Percentiles rank a stretch among this genome's conserved stretches.
Conservation (phyloP, 1,140 invertebrate genomes). For the Riptortus pedestris region DNA sequence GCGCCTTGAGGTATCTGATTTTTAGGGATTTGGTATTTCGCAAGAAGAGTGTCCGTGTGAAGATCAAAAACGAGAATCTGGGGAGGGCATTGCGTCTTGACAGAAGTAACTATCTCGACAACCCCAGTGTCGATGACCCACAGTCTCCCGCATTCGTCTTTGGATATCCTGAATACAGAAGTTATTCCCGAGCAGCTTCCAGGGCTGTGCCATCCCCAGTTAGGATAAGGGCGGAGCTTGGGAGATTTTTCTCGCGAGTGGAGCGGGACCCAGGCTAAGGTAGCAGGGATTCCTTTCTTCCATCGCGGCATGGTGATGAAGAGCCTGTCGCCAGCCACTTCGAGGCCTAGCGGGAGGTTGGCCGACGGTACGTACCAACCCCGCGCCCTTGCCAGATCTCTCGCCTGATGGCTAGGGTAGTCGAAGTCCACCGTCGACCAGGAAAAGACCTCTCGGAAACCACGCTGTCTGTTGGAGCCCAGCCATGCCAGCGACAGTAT, state of each 20-base stretch:
- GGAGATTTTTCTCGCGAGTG: conserved; percentile 44
- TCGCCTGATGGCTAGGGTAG: conserved; percentile 27
- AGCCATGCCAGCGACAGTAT: conserved; percentile 23
- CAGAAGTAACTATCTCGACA: conserved; percentile 54
- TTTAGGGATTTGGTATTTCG: conserved; percentile 50
- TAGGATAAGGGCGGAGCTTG: conserved; percentile 55
- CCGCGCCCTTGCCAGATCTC: conserved; percentile 36
- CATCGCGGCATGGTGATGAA: conserved; percentile 54
- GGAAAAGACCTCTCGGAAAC: conserved; percentile 29
- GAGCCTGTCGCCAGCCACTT: conserved; percentile 51
- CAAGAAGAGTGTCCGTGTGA: conserved; percentile 48
- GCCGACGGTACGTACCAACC: conserved; percentile 54
- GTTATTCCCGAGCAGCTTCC: conserved; percentile 52
- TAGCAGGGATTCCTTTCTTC: conserved; percentile 66
- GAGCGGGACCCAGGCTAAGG: conserved; percentile 40
- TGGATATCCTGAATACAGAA: conserved; percentile 63
- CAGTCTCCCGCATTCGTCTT: conserved; percentile 55
- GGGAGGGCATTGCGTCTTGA: conserved; percentile 58
- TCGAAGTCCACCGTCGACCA: conserved; percentile 32
- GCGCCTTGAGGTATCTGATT: conserved; percentile 49
- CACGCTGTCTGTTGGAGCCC: not conserved
- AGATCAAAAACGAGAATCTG: conserved; percentile 64
- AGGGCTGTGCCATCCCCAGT: conserved; percentile 55
- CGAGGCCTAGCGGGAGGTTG: conserved; percentile 60
- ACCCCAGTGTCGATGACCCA: conserved; percentile 68